Percentiles rank a stretch among this genome's conserved stretches.
phyloP scores from a whole-genome alignment of 2,888 invertebrate genomes.

The Leptopterna dolabrata region DNA sequence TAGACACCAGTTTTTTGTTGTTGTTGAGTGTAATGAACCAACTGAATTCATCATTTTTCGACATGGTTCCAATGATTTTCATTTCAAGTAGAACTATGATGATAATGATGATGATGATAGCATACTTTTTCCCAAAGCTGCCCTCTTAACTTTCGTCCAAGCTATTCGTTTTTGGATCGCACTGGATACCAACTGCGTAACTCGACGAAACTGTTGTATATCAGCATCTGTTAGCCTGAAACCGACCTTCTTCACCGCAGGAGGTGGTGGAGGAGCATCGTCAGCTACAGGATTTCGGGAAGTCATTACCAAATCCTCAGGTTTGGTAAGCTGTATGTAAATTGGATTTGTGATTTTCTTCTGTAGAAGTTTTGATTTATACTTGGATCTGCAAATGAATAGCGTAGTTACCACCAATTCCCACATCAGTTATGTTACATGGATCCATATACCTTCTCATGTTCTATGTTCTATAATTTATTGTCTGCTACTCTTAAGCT shows the following conservation, averaged over 20 bases:
- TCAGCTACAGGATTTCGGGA: not conserved
- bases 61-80: too few species aligned
- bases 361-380: slow-evolving; percentile 22
- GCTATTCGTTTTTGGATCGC: slow-evolving; percentile 9
- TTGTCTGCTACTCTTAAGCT: too few species aligned
- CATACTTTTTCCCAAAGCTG: not conserved
- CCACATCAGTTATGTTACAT: too few species aligned
- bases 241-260: not conserved
- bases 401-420: too few species aligned
- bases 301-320: not conserved
- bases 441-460: too few species aligned
- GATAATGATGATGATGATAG: not conserved
- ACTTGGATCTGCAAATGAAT: not conserved
- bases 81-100: too few species aligned
- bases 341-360: slow-evolving; percentile 40
- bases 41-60: too few species aligned
- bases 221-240: not conserved
- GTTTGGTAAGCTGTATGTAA: not conserved
- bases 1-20: too few species aligned
- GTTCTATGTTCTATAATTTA: too few species aligned
- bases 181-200: not conserved
- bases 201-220: not conserved
- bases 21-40: too few species aligned
- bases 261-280: not conserved
- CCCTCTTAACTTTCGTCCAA: not conserved